Base-by-base conservation (phyloP, 2,113 vertebrate genomes). In the Phasianus colchicus region DNA sequence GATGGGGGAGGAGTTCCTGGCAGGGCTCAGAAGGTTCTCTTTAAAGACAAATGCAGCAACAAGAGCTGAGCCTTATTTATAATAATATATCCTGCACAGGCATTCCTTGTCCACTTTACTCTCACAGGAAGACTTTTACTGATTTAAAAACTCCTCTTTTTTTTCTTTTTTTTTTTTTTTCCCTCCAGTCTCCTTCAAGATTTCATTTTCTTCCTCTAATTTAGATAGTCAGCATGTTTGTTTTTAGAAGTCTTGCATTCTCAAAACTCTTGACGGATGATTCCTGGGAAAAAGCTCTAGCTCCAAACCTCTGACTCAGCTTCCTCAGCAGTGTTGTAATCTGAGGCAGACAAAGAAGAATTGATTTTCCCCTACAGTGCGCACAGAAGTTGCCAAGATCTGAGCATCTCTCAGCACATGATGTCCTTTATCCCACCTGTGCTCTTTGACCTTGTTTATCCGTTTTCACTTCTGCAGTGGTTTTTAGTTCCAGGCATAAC, bases 271-370 rank as follows among this genome's bases (percentile, higher is more conserved):
- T 70, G 43, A 42, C 40, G 48, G 54, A 71, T 4, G 4, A 36
- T 90, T 91, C 45, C 50, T 88, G 25, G 43, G 81, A 79, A 57
- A 73, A 92, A 71, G 8, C 47, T 77, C 80, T 20, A 43, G 54
- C 45, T 92, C 13, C 70, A 52, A 36, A 58, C 19, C 69, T 45
- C 36, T 60, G 54, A 61, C n/a, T 92, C 81, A 74, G n/a, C 13
- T 74, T 54, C 29, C 78, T 93, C 3, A 2, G 24, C 40, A 65
- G 11, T 2, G 2, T 27, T 67, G 14, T 47, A 42, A 22, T 87
- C 61, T 83, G 83, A 93, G 84, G 73, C 89, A 66, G 87, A 43
- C 11, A 83, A 84, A 94, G 38, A 9, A 47, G 32, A 92, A 73
- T 42, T 71, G 72, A 75, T 79, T 90, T 84, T 81, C 64, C 55